Conservation (phyloP, 2,113 vertebrate species). For the Mionectes macconnelli region DNA sequence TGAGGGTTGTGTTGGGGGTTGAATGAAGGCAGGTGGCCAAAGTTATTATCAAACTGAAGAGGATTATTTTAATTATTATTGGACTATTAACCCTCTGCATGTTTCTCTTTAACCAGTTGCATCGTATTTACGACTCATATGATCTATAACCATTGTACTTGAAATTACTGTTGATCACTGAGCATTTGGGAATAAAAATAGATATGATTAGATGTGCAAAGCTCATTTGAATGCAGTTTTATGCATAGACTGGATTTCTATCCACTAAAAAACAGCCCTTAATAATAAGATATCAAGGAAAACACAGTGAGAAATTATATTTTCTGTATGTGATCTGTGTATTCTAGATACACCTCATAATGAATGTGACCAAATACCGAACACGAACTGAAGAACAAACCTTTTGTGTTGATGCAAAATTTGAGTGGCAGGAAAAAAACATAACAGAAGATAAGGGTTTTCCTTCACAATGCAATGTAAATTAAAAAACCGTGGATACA, state of each 20-base stretch:
- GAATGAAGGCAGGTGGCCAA: conserved; percentile 36
- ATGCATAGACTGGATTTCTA: conserved; percentile 15
- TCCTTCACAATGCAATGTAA: conserved; percentile 57
- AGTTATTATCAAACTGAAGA: not conserved
- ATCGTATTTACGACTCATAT: not conserved
- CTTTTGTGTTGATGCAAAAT: conserved; percentile 61
- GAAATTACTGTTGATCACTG: conserved; percentile 34
- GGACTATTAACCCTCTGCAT: conserved; percentile 25
- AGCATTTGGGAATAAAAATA: conserved; percentile 36
- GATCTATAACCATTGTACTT: conserved; percentile 14
- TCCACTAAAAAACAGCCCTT: conserved; percentile 25
- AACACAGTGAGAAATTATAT: conserved; percentile 12
- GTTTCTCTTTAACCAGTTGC: not conserved
- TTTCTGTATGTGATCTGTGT: conserved; percentile 44
- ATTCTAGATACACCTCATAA: conserved; percentile 47
- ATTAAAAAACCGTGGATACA: conserved; percentile 64
- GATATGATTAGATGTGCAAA: conserved; percentile 37
- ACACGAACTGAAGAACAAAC: conserved; percentile 56
- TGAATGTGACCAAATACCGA: conserved; percentile 57
- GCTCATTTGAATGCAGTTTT: conserved; percentile 43
- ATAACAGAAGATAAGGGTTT: conserved; percentile 57
- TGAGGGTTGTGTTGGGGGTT: not conserved
- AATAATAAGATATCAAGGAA: conserved; percentile 52
- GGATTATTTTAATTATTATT: conserved; percentile 53
- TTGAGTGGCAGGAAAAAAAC: conserved; percentile 58